Percentiles rank a stretch among this genome's conserved stretches.
Evolutionary conservation across 2,888 invertebrate species (phyloP).

Genomic region (Palloptera scutellata): DNA sequence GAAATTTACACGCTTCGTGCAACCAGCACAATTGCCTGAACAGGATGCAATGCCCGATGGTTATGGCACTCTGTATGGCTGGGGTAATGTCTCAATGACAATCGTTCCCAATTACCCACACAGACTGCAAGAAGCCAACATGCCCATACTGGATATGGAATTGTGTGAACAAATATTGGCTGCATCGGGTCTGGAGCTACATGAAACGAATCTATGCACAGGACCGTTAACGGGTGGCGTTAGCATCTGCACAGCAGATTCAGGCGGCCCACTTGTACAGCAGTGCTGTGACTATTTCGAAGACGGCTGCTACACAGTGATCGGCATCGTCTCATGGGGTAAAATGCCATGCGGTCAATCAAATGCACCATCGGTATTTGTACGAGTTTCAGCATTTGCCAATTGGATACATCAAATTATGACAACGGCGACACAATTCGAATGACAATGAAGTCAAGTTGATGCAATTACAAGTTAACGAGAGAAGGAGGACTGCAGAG

Average conservation of each 20-base stretch:
- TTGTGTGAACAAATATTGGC: slow-evolving; percentile 57
- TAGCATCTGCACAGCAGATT: slow-evolving; percentile 61
- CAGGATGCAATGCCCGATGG: slow-evolving; percentile 52
- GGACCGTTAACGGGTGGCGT: slow-evolving; percentile 60
- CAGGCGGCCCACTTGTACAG: slow-evolving; percentile 61
- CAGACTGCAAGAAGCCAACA: slow-evolving; percentile 53
- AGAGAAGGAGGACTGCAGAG: slow-evolving; percentile 14
- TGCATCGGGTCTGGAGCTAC: slow-evolving; percentile 51
- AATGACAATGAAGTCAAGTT: slow-evolving; percentile 36
- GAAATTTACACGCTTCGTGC: slow-evolving; percentile 52
- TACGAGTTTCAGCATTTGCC: slow-evolving; percentile 64
- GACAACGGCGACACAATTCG: slow-evolving; percentile 46
- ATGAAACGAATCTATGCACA: slow-evolving; percentile 61
- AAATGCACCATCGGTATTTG: slow-evolving; percentile 65
- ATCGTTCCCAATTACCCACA: slow-evolving; percentile 56
- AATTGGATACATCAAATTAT: slow-evolving; percentile 61
- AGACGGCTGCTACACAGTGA: slow-evolving; percentile 48
- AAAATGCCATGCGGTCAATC: slow-evolving; percentile 63
- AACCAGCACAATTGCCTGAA: slow-evolving; percentile 55
- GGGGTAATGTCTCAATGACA: slow-evolving; percentile 62
- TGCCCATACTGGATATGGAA: slow-evolving; percentile 56
- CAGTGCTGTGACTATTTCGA: slow-evolving; percentile 49
- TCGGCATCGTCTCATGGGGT: slow-evolving; percentile 68
- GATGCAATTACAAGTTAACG: neutral
- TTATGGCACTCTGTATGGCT: slow-evolving; percentile 58